Percentiles rank a stretch among this genome's conserved stretches.
Conservation (phyloP, 53 echinoderm and acorn worm species). For the Pentamera pediparva region DNA sequence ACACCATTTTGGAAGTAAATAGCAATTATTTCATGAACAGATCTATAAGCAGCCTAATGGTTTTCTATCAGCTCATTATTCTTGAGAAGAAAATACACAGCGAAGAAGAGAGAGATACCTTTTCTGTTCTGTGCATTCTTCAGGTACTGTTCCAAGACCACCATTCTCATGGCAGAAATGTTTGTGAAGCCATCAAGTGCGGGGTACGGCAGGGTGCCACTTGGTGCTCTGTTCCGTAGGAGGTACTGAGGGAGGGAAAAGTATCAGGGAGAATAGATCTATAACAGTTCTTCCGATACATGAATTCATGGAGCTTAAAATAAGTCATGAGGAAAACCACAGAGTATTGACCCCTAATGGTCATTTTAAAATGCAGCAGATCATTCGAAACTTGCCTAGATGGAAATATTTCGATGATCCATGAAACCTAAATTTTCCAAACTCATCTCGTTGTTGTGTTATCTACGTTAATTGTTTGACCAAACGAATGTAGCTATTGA, state of each 20-base stretch:
- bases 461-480: too few relatives aligned
- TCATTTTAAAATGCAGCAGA: too few relatives aligned
- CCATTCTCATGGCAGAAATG: conserved; percentile 78
- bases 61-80: too few relatives aligned
- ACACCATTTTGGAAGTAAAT: too few relatives aligned
- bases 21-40: too few relatives aligned
- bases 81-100: background rate
- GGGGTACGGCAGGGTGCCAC: conserved; percentile 81
- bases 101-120: conserved; percentile 30
- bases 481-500: too few relatives aligned
- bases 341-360: too few relatives aligned
- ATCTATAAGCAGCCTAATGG: too few relatives aligned
- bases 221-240: conserved; percentile 83
- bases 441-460: too few relatives aligned
- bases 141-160: conserved; percentile 73
- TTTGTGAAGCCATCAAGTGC: conserved; percentile 76
- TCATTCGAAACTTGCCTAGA: too few relatives aligned
- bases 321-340: background rate
- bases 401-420: too few relatives aligned
- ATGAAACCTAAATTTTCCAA: too few relatives aligned
- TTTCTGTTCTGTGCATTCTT: conserved; percentile 69
- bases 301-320: background rate
- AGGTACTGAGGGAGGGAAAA: conserved; percentile 50
- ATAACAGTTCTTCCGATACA: background rate
- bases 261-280: background rate